These are phyloP conservation scores for Xiphophorus birchmanni DNA, from an alignment of 2,797 vertebrate species.

Conservation along the genomic window DNA sequence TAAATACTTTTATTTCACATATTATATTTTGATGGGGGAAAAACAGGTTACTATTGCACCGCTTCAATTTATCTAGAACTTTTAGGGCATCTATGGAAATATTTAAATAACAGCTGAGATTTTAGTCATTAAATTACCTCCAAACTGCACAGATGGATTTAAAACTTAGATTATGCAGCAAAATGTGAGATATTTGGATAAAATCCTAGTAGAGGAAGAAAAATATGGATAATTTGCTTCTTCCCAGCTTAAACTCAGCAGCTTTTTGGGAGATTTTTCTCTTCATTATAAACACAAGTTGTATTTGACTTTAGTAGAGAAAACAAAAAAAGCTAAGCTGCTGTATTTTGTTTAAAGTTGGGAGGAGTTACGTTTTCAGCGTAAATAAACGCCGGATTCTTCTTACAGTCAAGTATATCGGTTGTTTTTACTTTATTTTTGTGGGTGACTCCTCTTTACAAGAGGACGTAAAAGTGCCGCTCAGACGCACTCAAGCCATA, in stretches of 20 bases:
- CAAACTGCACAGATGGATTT: neutral
- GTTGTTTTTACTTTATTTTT: neutral
- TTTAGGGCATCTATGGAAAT: neutral
- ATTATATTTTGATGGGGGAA: neutral
- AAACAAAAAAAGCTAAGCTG: neutral
- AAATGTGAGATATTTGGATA: neutral
- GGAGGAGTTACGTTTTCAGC: neutral
- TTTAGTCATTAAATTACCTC: neutral
- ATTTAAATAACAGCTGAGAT: neutral
- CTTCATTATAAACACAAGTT: neutral
- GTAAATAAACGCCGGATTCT: neutral
- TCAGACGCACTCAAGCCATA: slow-evolving; percentile 49
- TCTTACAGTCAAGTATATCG: neutral
- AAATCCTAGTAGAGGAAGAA: neutral
- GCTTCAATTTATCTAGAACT: neutral
- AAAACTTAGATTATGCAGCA: no score
- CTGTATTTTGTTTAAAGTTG: neutral
- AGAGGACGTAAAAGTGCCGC: slow-evolving; percentile 14
- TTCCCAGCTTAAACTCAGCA: neutral
- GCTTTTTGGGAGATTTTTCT: neutral
- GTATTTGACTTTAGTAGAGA: neutral
- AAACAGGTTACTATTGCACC: neutral
- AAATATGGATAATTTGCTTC: neutral
- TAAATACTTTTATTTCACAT: slow-evolving; percentile 48
- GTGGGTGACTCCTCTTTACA: neutral